Percentiles rank a stretch among this genome's conserved stretches.
These are phyloP conservation scores for Benthosema pterotum DNA, from an alignment of 2,797 vertebrate genomes.

Conservation along the genomic window DNA sequence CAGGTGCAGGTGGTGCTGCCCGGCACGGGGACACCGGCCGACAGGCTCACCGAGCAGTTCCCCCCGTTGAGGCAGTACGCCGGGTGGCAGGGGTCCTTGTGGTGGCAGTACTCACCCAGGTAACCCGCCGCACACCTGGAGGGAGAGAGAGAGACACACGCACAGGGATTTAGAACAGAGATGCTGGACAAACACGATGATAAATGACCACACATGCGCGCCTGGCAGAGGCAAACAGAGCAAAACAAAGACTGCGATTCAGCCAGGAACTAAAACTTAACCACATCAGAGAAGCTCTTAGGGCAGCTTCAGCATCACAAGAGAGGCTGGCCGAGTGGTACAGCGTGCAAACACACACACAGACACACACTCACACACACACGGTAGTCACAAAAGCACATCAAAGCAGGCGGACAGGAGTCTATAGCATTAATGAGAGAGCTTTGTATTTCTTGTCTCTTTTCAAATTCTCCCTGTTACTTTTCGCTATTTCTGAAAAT, in stretches of 20 bases:
- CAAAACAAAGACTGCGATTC: slow-evolving; percentile 61
- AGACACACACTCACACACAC: neutral
- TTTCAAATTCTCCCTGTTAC: too few relatives aligned
- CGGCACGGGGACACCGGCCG: slow-evolving; percentile 71
- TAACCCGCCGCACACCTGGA: slow-evolving; percentile 88
- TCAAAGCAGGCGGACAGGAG: slow-evolving; percentile 47
- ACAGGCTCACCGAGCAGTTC: slow-evolving; percentile 83
- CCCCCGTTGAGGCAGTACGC: slow-evolving; percentile 89
- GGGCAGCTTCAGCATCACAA: slow-evolving; percentile 17
- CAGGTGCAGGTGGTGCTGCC: slow-evolving; percentile 83
- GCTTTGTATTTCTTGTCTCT: too few relatives aligned
- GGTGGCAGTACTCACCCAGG: slow-evolving; percentile 92
- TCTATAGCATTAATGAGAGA: slow-evolving; percentile 14
- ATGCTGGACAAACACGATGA: slow-evolving; percentile 25
- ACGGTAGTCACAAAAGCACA: slow-evolving; percentile 8
- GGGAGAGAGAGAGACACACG: slow-evolving; percentile 35
- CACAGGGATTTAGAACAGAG: slow-evolving; percentile 10
- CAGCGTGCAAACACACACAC: too few relatives aligned
- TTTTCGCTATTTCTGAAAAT: too few relatives aligned
- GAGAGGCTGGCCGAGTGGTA: neutral
- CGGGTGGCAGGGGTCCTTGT: slow-evolving; percentile 88
- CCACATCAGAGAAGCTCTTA: slow-evolving; percentile 61
- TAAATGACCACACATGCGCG: slow-evolving; percentile 2
- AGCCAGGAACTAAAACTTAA: slow-evolving; percentile 33
- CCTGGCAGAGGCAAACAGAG: slow-evolving; percentile 46